Base-by-base conservation (phyloP, 1,140 invertebrate species). In the Cephus cinctus region DNA sequence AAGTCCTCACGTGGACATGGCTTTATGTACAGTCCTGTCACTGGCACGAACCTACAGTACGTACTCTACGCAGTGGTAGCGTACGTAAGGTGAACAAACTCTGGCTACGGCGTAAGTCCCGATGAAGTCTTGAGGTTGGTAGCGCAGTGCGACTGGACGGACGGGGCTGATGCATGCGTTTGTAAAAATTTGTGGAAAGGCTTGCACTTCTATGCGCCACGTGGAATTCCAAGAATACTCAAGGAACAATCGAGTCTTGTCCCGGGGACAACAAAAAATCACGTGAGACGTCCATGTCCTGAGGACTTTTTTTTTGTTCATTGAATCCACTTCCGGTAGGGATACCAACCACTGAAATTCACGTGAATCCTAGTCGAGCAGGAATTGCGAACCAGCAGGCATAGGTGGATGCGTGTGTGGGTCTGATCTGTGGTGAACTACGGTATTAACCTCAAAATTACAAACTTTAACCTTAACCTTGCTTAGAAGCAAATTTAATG, bases 11-110 rank as follows among this genome's bases (percentile, higher is more conserved):
- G 34, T 15, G 34, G 19, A 18, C 8, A 12, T 18, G 14, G n/a
- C n/a, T 15, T 12, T 12, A n/a, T 30, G 34, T 36, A 36, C 34
- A 36, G 34, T 36, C 15, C 34, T 36, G 34, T 36, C 34, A 12
- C 34, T 36, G 15, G 9, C 14, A 36, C 9, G 19, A 12, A 18
- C 3, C 34, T 36, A 36, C 15, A 36, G 34, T 36, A 36, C 8
- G 8, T 36, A 18, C 34, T 30, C 11, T 12, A 30, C 27, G 9
- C 11, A 30, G 27, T 12, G 9, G 9, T 9, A 8, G 12, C 27
- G 12, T 12, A 30, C 9, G 34, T 8, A 36, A 36, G 34, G 34
- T 36, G 34, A 36, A 36, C 34, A 36, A 36, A 36, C 34, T 36
- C 34, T 14, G 34, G 12, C 12, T 8, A 12, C 27, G 27, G 8